These are phyloP conservation scores for Melinopterus prodromus DNA, from an alignment of 2,888 invertebrate species.

Conservation along the genomic window DNA sequence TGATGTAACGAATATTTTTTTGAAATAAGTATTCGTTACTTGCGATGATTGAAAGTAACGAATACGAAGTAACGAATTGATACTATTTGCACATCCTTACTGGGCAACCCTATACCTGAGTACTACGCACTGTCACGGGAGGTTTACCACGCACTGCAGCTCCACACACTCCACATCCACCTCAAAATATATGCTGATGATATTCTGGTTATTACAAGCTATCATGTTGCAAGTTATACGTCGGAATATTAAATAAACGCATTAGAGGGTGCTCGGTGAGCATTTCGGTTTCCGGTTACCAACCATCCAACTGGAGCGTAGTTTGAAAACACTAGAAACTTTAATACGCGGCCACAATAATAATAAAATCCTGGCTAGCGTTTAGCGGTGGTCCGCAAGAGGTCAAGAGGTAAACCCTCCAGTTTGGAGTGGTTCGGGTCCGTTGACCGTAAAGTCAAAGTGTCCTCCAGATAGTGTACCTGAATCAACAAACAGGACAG, in stretches of 20 bases:
- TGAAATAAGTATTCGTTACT: too few species aligned
- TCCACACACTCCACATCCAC: too few species aligned
- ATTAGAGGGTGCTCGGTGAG: not conserved
- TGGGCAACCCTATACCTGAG: too few species aligned
- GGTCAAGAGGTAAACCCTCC: conserved; percentile 20
- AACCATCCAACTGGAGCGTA: not conserved
- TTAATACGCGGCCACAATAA: conserved; percentile 18
- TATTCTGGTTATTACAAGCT: not conserved
- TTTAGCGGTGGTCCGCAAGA: conserved; percentile 7
- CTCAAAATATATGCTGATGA: not conserved
- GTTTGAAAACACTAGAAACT: conserved; percentile 23
- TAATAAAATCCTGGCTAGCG: conserved; percentile 21
- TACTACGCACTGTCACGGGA: too few species aligned
- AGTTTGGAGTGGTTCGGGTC: conserved; percentile 18
- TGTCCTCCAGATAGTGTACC: conserved; percentile 24
- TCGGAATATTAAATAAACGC: not conserved
- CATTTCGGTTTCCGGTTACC: not conserved
- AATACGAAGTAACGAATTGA: too few species aligned
- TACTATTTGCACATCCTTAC: too few species aligned
- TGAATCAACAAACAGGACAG: conserved; percentile 25
- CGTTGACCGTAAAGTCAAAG: conserved; percentile 24
- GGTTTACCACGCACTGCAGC: not conserved
- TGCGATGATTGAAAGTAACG: too few species aligned
- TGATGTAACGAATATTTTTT: too few species aligned
- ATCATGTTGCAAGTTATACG: not conserved